These are phyloP conservation scores for Megalurothrips usitatus DNA, from an alignment of 2,888 invertebrate species.

Conservation along the genomic window DNA sequence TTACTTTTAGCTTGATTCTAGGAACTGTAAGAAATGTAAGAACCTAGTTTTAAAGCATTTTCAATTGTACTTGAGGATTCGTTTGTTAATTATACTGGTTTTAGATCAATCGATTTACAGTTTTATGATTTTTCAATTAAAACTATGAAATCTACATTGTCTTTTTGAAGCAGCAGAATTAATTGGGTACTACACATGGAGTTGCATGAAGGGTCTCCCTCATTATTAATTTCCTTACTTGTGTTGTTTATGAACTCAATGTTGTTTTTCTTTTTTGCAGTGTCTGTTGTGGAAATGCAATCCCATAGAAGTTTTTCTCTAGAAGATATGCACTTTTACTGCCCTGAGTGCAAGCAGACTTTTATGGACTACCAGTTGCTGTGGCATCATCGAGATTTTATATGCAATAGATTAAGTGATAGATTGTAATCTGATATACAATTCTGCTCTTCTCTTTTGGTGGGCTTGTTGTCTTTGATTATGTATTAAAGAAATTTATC, in stretches of 20 bases:
- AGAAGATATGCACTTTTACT: neutral
- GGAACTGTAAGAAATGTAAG: neutral
- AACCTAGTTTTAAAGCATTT: no score
- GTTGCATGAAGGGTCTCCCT: no score
- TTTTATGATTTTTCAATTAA: neutral
- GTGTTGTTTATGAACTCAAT: neutral
- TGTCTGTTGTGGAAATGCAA: neutral
- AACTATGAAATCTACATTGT: neutral
- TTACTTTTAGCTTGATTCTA: neutral
- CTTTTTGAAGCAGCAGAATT: neutral
- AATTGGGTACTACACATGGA: neutral
- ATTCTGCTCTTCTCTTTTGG: neutral
- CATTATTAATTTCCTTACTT: no score
- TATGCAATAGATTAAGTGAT: neutral
- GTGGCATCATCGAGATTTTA: neutral
- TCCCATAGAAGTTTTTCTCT: neutral
- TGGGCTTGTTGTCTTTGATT: neutral
- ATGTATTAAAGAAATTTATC: neutral
- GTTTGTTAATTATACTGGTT: no score
- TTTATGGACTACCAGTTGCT: neutral
- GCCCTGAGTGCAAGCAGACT: neutral
- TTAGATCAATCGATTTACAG: neutral
- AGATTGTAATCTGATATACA: neutral
- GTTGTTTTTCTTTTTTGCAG: neutral
- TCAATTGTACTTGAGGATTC: no score